Evolutionary conservation across 64 coral and sea anemone species (phyloP).

Genomic region (Montipora foliosa): DNA sequence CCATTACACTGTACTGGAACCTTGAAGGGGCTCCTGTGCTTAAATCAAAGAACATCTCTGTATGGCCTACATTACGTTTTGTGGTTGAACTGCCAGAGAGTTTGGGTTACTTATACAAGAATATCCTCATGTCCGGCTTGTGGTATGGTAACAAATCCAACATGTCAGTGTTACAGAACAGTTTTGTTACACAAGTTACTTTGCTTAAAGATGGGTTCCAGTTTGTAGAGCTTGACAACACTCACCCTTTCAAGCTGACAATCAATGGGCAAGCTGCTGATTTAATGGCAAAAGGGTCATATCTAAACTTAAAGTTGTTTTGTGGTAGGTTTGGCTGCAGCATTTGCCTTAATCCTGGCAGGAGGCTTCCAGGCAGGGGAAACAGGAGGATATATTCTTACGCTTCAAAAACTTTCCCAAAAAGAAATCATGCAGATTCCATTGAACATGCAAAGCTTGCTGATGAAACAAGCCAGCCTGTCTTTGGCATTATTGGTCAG

Average conservation of each 20-base stretch:
- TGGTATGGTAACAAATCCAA: constrained; percentile 75
- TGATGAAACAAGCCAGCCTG: constrained; percentile 45
- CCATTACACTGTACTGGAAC: no score
- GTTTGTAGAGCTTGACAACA: constrained; percentile 2
- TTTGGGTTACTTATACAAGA: no score
- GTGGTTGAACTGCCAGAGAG: not conserved
- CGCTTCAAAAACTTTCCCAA: constrained; percentile 30
- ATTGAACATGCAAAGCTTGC: constrained; percentile 64
- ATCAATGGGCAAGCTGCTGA: not conserved
- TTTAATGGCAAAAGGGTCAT: constrained; percentile 77
- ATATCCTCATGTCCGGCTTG: not conserved
- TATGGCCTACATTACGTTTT: constrained; percentile 85
- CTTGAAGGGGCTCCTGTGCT: no score
- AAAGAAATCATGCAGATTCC: constrained; percentile 60
- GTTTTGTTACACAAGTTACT: not conserved
- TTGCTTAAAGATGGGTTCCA: constrained; percentile 3
- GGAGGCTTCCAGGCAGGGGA: no score
- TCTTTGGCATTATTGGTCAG: constrained; percentile 63
- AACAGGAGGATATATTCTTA: constrained; percentile 19
- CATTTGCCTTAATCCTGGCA: no score
- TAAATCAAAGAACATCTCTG: not conserved
- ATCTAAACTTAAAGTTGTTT: constrained; percentile 41
- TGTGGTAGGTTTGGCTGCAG: no score
- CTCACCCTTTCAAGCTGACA: constrained; percentile 53
- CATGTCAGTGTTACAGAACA: constrained; percentile 60